Percentiles rank a stretch among this genome's conserved stretches.
phyloP scores from a whole-genome alignment of 2,113 vertebrate species.

The Apodemus sylvaticus region DNA sequence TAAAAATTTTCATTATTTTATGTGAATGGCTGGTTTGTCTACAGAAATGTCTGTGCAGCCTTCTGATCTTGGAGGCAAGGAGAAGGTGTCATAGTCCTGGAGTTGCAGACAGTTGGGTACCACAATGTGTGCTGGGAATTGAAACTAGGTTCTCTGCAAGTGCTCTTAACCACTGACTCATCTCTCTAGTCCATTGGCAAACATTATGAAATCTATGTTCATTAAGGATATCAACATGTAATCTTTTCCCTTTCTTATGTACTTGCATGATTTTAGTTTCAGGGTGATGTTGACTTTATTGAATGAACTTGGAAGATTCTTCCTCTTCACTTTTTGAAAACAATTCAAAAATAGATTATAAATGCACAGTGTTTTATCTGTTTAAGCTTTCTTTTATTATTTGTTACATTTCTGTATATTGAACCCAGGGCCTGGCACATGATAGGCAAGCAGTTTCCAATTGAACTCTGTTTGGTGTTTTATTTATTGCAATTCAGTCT shows the following conservation, averaged over 20 bases:
- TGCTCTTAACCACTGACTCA: neutral
- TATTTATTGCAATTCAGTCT: neutral
- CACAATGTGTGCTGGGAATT: neutral
- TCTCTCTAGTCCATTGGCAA: neutral
- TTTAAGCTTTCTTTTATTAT: neutral
- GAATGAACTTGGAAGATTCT: neutral
- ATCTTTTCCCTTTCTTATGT: neutral
- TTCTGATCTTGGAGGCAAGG: neutral
- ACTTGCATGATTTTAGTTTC: neutral
- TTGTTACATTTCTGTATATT: neutral
- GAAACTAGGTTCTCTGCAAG: neutral
- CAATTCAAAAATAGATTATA: neutral
- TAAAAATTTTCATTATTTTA: neutral
- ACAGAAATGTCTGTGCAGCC: neutral
- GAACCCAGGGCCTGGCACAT: neutral
- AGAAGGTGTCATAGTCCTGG: neutral
- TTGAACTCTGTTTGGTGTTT: neutral
- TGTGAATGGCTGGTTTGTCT: neutral
- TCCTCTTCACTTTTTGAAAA: neutral
- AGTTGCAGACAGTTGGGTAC: neutral
- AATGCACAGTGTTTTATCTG: neutral
- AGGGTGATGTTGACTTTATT: neutral
- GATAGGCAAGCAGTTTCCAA: neutral
- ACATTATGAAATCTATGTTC: neutral
- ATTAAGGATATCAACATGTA: neutral